Conservation (phyloP, 1,140 invertebrate genomes). For the Delia radicum region DNA sequence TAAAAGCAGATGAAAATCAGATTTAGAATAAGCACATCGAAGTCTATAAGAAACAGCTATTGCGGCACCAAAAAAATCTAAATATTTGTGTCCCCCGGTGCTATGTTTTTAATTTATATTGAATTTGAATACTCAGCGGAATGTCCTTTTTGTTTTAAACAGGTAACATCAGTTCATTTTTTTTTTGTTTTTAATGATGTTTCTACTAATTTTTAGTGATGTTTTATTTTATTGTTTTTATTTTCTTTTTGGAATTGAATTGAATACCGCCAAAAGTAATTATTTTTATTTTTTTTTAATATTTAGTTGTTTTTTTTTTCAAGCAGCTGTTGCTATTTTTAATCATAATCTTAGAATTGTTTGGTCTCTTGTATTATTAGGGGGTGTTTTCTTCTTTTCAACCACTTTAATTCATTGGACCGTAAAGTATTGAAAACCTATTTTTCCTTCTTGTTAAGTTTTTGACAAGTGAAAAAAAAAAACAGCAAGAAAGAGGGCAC, state of each 20-base stretch:
- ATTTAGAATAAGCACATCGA: too few relatives aligned
- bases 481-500: neutral
- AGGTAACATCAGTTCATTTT: too few relatives aligned
- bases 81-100: too few relatives aligned
- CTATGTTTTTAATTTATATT: too few relatives aligned
- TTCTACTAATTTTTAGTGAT: too few relatives aligned
- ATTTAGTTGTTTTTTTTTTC: neutral
- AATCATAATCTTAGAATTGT: constrained; percentile 33
- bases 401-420: neutral
- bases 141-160: too few relatives aligned
- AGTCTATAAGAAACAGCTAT: too few relatives aligned
- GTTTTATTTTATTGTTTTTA: neutral
- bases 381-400: neutral
- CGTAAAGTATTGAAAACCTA: neutral
- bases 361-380: neutral
- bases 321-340: constrained; percentile 9
- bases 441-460: neutral
- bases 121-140: too few relatives aligned
- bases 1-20: too few relatives aligned
- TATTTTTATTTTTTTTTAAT: neutral
- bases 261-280: too few relatives aligned
- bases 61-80: too few relatives aligned
- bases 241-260: neutral
- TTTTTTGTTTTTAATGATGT: too few relatives aligned
- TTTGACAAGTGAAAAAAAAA: neutral